phyloP scores from a whole-genome alignment of 2,797 vertebrate genomes.

The Eremophila alpestris region DNA sequence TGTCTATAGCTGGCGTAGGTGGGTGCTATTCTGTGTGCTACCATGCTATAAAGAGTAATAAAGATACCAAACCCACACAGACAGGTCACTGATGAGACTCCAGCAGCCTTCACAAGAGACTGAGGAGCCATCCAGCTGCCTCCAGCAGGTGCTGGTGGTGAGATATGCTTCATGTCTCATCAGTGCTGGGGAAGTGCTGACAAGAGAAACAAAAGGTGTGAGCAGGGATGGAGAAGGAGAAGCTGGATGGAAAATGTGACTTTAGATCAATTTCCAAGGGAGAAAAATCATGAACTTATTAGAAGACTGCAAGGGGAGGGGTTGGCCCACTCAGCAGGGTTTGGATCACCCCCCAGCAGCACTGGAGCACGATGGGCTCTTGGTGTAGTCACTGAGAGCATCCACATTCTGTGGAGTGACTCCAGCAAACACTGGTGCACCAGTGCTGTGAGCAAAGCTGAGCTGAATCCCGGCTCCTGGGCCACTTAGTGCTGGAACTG shows the following conservation, averaged over 20 bases:
- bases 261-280: background rate
- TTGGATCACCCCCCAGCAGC: background rate
- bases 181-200: background rate
- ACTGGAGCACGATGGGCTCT: accelerated
- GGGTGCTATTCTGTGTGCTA: background rate
- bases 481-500: background rate
- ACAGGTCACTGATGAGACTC: background rate
- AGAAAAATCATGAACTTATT: background rate
- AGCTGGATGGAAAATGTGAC: background rate
- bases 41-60: background rate
- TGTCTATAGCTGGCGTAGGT: background rate
- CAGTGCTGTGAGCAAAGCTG: background rate
- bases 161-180: background rate
- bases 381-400: background rate
- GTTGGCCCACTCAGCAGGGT: background rate
- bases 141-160: background rate
- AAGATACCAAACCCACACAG: background rate
- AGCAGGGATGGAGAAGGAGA: background rate
- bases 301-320: background rate
- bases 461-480: background rate
- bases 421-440: background rate
- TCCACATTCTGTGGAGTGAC: background rate
- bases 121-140: background rate
- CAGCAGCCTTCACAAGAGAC: background rate
- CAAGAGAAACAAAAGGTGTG: background rate